Percentiles rank a stretch among this genome's conserved stretches.
Conservation (phyloP, 1,140 invertebrate genomes). For the Ladona fulva region DNA sequence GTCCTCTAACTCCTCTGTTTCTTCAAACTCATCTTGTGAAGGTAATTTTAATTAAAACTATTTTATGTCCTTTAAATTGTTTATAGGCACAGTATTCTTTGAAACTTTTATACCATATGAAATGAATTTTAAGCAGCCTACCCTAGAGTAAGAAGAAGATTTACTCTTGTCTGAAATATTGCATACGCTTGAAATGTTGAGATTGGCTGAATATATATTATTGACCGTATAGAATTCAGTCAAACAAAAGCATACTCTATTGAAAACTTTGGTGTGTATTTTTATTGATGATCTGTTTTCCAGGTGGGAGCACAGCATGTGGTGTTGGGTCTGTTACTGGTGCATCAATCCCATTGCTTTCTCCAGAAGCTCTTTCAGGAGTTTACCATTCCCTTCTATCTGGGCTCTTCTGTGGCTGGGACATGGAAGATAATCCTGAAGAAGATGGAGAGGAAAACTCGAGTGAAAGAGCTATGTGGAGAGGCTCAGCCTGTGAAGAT, state of each 20-base stretch:
- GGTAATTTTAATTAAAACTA: too few species aligned
- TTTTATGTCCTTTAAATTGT: too few species aligned
- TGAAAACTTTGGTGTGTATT: too few species aligned
- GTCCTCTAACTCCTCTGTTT: not conserved
- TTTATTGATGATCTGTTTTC: not conserved
- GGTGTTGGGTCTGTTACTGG: not conserved
- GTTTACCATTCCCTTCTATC: conserved; percentile 56
- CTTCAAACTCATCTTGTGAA: not conserved
- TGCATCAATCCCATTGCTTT: conserved; percentile 41
- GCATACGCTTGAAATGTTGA: too few species aligned
- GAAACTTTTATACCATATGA: too few species aligned
- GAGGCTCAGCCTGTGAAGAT: not conserved
- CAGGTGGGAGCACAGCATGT: conserved; percentile 1
- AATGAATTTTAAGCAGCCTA: too few species aligned
- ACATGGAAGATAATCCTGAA: not conserved
- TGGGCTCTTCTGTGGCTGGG: conserved; percentile 72
- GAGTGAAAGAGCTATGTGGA: not conserved
- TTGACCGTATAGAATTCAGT: too few species aligned
- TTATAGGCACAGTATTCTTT: too few species aligned
- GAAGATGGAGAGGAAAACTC: not conserved
- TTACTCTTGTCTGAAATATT: too few species aligned
- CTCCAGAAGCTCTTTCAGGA: conserved; percentile 37
- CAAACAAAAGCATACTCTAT: too few species aligned
- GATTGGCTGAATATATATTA: too few species aligned
- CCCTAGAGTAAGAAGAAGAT: too few species aligned